Conservation (phyloP, 2,888 invertebrate species). For the Thereva unica region DNA sequence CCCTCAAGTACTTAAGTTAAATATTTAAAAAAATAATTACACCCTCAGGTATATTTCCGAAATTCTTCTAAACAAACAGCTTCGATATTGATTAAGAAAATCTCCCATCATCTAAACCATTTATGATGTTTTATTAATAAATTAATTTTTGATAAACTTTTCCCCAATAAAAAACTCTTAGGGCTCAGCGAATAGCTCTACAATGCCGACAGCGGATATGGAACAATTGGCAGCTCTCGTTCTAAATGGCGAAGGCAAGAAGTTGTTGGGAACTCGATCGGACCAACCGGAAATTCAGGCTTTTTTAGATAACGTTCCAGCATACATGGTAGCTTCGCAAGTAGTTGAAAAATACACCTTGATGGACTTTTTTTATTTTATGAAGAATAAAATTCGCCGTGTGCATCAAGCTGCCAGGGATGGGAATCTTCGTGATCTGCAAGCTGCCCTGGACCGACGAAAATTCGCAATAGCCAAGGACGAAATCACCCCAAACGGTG, state of each 20-base stretch:
- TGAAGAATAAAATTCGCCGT: conserved; percentile 83
- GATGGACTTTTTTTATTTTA: conserved; percentile 6
- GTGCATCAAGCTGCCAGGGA: conserved; percentile 85
- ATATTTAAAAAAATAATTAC: too few species aligned
- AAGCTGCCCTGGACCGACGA: conserved; percentile 82
- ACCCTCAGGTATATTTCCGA: too few species aligned
- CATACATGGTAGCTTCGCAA: conserved; percentile 74
- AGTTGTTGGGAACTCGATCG: conserved; percentile 71
- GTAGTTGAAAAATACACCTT: background rate
- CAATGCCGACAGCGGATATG: conserved; percentile 79
- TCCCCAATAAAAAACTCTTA: background rate
- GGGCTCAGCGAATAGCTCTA: conserved; percentile 49
- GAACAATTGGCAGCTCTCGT: conserved; percentile 88
- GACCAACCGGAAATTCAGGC: conserved; percentile 79
- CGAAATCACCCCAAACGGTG: conserved; percentile 78
- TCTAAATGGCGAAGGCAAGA: conserved; percentile 83
- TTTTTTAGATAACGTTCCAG: conserved; percentile 84
- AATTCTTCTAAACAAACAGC: too few species aligned
- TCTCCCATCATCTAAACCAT: too few species aligned
- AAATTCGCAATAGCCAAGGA: conserved; percentile 90
- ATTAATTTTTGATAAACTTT: conserved; percentile 1
- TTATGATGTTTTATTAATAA: conserved; percentile 3
- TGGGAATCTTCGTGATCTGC: conserved; percentile 82
- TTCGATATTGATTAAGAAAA: too few species aligned
- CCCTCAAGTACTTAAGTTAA: too few species aligned